Evolutionary conservation across 2,888 invertebrate species (phyloP).

Genomic region (Trichogramma dendrolimi): DNA sequence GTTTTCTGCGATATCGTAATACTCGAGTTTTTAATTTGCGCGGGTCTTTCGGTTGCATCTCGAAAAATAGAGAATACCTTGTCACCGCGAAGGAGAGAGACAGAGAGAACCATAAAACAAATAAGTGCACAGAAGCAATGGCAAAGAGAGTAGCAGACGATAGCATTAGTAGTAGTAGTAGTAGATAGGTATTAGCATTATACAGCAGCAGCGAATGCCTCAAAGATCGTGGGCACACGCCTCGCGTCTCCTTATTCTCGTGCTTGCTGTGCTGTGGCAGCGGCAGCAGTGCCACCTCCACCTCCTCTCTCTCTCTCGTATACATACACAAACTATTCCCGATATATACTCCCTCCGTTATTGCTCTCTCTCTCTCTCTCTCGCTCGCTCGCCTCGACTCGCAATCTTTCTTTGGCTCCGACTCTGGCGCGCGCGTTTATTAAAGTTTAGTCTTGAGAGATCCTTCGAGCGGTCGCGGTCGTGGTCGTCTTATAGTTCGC

Average conservation of each 20-base stretch:
- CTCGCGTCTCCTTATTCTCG: conserved; percentile 19
- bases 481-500: not conserved
- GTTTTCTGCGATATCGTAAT: too few relatives aligned
- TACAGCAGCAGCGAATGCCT: too few relatives aligned
- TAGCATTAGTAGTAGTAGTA: too few relatives aligned
- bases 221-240: conserved; percentile 36
- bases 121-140: too few relatives aligned
- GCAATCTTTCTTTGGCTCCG: conserved; percentile 20
- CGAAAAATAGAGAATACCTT: too few relatives aligned
- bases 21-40: too few relatives aligned
- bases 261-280: conserved; percentile 26
- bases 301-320: conserved; percentile 8
- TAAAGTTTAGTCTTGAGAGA: not conserved
- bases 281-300: conserved; percentile 19
- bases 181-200: too few relatives aligned
- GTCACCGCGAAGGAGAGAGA: too few relatives aligned
- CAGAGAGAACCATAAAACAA: too few relatives aligned
- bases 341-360: conserved; percentile 4
- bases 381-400: conserved; percentile 29
- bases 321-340: too few relatives aligned
- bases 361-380: conserved; percentile 7
- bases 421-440: conserved; percentile 22
- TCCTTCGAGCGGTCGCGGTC: not conserved
- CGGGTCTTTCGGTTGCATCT: too few relatives aligned
- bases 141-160: too few relatives aligned